These are phyloP conservation scores for Ennomos fuscantarius DNA, from an alignment of 2,888 invertebrate species.

Conservation along the genomic window DNA sequence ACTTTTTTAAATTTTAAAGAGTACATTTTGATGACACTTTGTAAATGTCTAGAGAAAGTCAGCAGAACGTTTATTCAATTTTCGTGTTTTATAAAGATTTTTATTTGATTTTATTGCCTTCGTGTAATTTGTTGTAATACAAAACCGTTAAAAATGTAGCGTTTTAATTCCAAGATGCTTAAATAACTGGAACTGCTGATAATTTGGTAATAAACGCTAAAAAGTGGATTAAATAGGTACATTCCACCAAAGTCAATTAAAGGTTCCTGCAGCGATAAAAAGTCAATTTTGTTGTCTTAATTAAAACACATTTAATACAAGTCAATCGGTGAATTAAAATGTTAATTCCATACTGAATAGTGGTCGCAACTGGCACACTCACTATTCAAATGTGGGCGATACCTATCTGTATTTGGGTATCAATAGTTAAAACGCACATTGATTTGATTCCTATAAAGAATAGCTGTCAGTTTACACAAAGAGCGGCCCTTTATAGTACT, in stretches of 20 bases:
- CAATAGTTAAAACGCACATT: constrained; percentile 25
- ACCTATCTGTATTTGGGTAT: constrained; percentile 32
- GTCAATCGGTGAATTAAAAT: constrained; percentile 45
- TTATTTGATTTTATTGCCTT: too few species aligned
- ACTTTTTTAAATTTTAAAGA: constrained; percentile 34
- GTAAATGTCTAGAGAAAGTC: too few species aligned
- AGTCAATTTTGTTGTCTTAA: constrained; percentile 36
- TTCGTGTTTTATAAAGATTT: too few species aligned
- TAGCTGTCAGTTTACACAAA: constrained; percentile 18
- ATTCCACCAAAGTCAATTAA: constrained; percentile 12
- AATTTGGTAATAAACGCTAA: too few species aligned
- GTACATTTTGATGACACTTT: constrained; percentile 4
- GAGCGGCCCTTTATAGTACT: constrained; percentile 10
- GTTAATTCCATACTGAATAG: constrained; percentile 43
- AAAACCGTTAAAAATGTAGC: too few species aligned
- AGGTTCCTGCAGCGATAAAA: constrained; percentile 32
- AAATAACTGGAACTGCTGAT: too few species aligned
- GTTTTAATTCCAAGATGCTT: too few species aligned
- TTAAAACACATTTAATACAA: constrained; percentile 35
- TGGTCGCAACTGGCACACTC: constrained; percentile 25
- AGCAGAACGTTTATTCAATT: too few species aligned
- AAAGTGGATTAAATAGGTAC: neutral
- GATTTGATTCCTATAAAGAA: constrained; percentile 19
- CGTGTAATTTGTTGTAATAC: too few species aligned
- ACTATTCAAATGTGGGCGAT: constrained; percentile 30